These are phyloP conservation scores for Virgularia gustaviana DNA, from an alignment of 92 coral and sea anemone species.

Conservation along the genomic window DNA sequence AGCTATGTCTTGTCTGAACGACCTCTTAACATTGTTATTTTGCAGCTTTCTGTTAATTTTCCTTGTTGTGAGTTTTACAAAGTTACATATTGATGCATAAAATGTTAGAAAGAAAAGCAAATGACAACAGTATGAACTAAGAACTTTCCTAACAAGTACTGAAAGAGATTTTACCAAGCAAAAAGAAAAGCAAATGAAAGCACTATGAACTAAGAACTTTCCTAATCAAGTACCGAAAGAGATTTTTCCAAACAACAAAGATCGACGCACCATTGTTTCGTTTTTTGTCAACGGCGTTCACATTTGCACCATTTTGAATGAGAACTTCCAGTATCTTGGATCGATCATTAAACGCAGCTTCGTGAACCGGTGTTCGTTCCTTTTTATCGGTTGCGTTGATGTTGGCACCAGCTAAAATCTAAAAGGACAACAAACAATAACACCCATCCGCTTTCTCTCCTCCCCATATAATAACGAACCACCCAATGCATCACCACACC, in stretches of 20 bases:
- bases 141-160: background rate
- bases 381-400: slow-evolving; percentile 81
- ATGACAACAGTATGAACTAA: no score
- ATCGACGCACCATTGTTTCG: slow-evolving; percentile 72
- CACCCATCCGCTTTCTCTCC: background rate
- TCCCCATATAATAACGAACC: background rate
- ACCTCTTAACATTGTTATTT: no score
- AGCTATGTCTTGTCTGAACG: no score
- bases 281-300: slow-evolving; percentile 73
- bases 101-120: background rate
- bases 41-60: no score
- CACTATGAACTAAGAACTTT: background rate
- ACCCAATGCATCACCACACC: no score
- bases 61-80: no score
- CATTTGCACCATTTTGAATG: slow-evolving; percentile 70
- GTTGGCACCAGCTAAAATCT: slow-evolving; percentile 81
- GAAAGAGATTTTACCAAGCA: background rate
- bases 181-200: background rate
- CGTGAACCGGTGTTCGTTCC: slow-evolving; percentile 76
- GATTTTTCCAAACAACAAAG: background rate
- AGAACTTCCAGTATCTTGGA: slow-evolving; percentile 66
- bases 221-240: background rate
- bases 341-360: slow-evolving; percentile 79
- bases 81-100: background rate
- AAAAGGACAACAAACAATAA: background rate